Base-by-base conservation (phyloP, 2,888 invertebrate species). In the Cryptus armator region DNA sequence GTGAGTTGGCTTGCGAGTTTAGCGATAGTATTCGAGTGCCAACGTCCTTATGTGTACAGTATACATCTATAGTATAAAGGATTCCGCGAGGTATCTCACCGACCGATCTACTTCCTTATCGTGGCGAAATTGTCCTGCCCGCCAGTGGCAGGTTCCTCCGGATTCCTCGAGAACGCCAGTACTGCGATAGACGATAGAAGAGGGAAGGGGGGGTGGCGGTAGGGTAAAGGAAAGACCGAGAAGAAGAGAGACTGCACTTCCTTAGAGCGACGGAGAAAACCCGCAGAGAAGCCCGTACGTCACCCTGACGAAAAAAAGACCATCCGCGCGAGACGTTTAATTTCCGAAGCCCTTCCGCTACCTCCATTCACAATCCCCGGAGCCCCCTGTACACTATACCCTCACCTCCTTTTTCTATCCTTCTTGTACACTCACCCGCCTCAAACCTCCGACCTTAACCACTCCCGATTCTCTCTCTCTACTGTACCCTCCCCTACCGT, bases 281-380 rank as follows among this genome's bases (percentile, higher is more conserved):
- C 86, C 88, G 87, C 77, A 77, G 83, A 87, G 88, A 88, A 87
- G 88, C 87, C 90, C 93, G 91, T 93, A 93, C 91, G 93, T 93
- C 93, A 93, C 92, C 88, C 88, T 83, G 88, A 88, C 89, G 90
- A 89, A 90, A 91, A 92, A 92, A 93, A 92, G 91, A 92, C 90
- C 92, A 92, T 92, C 91, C 88, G 88, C 89, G 88, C 89, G 89
- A 91, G 93, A 93, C 93, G 92, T 93, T 93, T 93, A 93, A 93
- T 93, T 93, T 93, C 93, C 93, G 92, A 93, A 93, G 93, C 90
- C 91, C 93, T 93, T 93, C 93, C 92, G 92, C 92, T 90, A 89
- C 90, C 90, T 93, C 92, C 92, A 93, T 93, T 93, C 93, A 93
- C 92, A 89, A 87, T 87, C 87, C 86, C 89, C 87, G 88, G 88